These are phyloP conservation scores for Apostichopus leukothele DNA, from an alignment of 53 echinoderm and acorn worm species.

Conservation along the genomic window DNA sequence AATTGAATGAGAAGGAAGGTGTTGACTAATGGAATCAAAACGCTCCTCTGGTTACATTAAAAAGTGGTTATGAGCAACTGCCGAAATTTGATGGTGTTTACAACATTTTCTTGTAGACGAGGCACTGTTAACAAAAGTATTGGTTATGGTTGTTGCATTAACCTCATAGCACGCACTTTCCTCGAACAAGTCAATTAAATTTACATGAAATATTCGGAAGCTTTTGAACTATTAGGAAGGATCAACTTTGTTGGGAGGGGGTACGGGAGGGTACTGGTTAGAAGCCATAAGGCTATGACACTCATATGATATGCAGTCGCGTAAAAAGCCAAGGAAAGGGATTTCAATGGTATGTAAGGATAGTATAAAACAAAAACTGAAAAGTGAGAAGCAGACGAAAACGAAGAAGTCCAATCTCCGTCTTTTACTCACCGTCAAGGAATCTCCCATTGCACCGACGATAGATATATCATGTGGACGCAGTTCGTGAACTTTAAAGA, in stretches of 20 bases:
- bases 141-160: background rate
- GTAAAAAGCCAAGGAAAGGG: background rate
- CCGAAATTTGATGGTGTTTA: background rate
- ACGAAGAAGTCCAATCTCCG: background rate
- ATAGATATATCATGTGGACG: constrained; percentile 73
- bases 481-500: constrained; percentile 60
- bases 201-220: too few species aligned
- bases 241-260: too few species aligned
- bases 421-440: constrained; percentile 64
- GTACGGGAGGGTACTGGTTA: too few species aligned
- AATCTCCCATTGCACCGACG: constrained; percentile 79
- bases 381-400: background rate
- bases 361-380: too few species aligned
- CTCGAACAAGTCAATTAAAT: too few species aligned
- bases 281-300: too few species aligned
- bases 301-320: too few species aligned
- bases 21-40: too few species aligned
- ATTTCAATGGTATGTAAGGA: background rate
- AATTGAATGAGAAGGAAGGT: too few species aligned
- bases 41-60: too few species aligned
- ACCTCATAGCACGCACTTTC: background rate
- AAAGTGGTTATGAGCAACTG: too few species aligned
- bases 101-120: background rate
- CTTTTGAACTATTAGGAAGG: too few species aligned
- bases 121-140: background rate